A percentile compares a stretch with the other conserved stretches of the same genome.
Evolutionary conservation across 2,797 vertebrate species (phyloP).

Genomic region (Pagetopsis macropterus): DNA sequence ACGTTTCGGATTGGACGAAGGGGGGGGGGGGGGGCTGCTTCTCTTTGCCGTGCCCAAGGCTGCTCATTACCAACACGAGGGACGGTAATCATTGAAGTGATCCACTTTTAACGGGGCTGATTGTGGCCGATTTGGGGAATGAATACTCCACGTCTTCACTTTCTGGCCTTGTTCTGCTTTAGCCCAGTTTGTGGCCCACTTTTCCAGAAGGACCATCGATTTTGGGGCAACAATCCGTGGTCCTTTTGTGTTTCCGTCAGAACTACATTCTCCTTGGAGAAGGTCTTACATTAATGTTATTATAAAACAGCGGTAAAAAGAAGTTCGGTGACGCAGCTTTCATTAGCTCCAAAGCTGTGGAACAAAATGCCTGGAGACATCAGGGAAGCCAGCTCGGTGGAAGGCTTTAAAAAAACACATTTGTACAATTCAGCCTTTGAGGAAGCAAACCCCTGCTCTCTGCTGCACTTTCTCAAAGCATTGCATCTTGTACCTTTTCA

Average conservation of each 20-base stretch:
- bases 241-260: conserved; percentile 1
- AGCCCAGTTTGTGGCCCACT: conserved; percentile 83
- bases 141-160: conserved; percentile 49
- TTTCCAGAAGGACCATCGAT: conserved; percentile 51
- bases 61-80: conserved; percentile 75
- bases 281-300: too few species aligned
- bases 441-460: too few species aligned
- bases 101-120: conserved; percentile 77
- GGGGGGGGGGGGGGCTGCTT: conserved; percentile 44
- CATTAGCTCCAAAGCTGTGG: too few species aligned
- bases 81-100: conserved; percentile 73
- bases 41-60: conserved; percentile 77
- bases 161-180: conserved; percentile 76
- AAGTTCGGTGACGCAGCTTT: too few species aligned
- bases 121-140: conserved; percentile 73
- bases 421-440: too few species aligned
- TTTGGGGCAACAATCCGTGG: conserved; percentile 30
- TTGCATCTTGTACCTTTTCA: too few species aligned
- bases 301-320: too few species aligned
- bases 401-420: too few species aligned
- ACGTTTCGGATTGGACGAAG: not conserved
- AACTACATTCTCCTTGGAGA: not conserved
- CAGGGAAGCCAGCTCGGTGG: too few species aligned
- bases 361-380: too few species aligned
- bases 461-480: too few species aligned